Evolutionary conservation across 2,888 invertebrate genomes (phyloP), one percentile per base, ranked within the genome.

Genomic region (Drosophila neotestacea): DNA sequence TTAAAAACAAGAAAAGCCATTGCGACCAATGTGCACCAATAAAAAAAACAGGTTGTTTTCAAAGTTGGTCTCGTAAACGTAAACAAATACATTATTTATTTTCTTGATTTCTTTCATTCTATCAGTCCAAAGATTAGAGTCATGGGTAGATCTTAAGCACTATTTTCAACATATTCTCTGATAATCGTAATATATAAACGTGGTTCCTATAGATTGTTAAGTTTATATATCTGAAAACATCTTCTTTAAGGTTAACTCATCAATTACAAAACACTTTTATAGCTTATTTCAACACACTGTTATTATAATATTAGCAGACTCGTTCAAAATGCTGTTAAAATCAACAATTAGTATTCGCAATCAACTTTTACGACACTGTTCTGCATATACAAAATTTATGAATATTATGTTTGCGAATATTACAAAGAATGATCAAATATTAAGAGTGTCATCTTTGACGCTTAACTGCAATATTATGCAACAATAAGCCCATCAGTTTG

Each of bases 321-420:
- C 32, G 42, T 42, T 54, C 6, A 42, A 42, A 42, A 9, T n/a
- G 22, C 32, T 42, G 32, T 42, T 5, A 55, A 42, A 42, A 27
- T 27, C 42, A n/a, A 42, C 54, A 55, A 42, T n/a, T 42, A 22
- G n/a, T n/a, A n/a, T 42, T 11, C 34, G 55, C 32, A 36, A 44
- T 46, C 27, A 56, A 36, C 13, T 30, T 54, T 56, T 36, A 36
- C 36, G 44, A 44, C 36, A 44, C 34, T 27, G 22, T 52, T 13
- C 10, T n/a, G n/a, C n/a, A 9, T 32, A 46, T 28, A 22, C 22
- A 3, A 22, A 22, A 16, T 16, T 34, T 48, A 48, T 48, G 48
- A 6, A 3, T 34, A 16, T 50, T 34, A 36, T 36, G 16, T 27
- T 50, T 50, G 27, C 50, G 36, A 27, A 22, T n/a, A 36, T 36